Base-by-base conservation (phyloP, 1,140 invertebrate genomes). In the Diachasma alloeum region DNA sequence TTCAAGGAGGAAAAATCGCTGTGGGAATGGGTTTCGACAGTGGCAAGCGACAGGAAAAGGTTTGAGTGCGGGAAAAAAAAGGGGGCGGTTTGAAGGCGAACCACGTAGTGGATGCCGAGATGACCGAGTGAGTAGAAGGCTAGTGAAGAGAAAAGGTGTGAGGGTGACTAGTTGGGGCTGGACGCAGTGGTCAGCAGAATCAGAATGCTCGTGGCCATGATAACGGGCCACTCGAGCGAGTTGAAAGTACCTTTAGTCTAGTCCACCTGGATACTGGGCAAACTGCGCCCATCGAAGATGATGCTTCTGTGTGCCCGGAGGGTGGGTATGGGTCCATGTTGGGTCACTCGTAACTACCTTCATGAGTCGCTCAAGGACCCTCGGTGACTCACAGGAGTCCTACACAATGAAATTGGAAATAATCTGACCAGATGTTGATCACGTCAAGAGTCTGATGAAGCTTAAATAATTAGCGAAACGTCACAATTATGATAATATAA, bases 131-230 rank as follows among this genome's bases (percentile, higher is more conserved):
- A 53, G 48, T 44, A 73, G 46, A 59, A 63, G 24, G 59, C 26
- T 17, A 17, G 31, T 17, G 11, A 68, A 17, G 66, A 68, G 36
- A 68, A 68, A 72, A 31, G 37, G 36, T 56, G 53, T 46, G 72
- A 42, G 70, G 26, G 31, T 17, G 66, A 68, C 4, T 3, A 66
- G 59, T 66, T 26, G 19, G 22, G 24, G 59, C 15, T 68, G 66
- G 66, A 68, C 74, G 75, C 78, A 79, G 68, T 69, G 78, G 78
- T 79, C 78, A 79, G 78, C 78, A 79, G 76, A 79, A 79, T 79
- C 75, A 77, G 66, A 77, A 79, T 79, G 78, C 76, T 75, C 66
- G 48, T 67, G 77, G 59, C 72, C 37, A 77, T 79, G 48, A 77
- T 79, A 77, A 79, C 75, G n/a, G 78, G 66, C 66, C 69, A 79